Conservation (phyloP, 2,113 vertebrate species). For the Fregata magnificens region DNA sequence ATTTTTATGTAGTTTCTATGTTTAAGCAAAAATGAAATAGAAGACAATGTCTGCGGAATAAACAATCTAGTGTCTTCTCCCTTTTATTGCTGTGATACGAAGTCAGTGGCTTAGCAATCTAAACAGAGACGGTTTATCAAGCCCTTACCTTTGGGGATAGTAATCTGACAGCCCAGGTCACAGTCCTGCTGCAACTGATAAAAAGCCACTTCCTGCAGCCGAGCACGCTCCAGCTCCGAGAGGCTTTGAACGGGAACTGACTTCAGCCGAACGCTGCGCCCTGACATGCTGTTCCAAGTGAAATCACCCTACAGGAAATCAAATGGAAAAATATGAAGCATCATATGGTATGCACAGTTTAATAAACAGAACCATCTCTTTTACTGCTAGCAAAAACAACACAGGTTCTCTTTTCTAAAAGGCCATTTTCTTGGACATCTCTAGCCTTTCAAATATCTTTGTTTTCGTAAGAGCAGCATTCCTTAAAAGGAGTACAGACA, state of each 20-base stretch:
- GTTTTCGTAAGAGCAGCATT: background rate
- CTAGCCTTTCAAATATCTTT: background rate
- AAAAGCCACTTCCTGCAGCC: slow-evolving; percentile 95
- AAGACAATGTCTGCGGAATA: background rate
- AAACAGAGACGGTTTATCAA: background rate
- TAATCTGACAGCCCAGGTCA: slow-evolving; percentile 93
- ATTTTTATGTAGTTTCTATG: background rate
- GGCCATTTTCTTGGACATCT: background rate
- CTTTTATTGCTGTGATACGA: background rate
- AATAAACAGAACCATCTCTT: slow-evolving; percentile 8
- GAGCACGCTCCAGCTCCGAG: slow-evolving; percentile 91
- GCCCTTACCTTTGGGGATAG: slow-evolving; percentile 93
- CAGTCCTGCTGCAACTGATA: slow-evolving; percentile 89
- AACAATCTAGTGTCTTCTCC: background rate
- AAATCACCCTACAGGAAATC: slow-evolving; percentile 86
- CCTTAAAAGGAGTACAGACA: slow-evolving; percentile 20
- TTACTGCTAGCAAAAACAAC: background rate
- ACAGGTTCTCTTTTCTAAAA: background rate
- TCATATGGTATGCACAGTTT: slow-evolving; percentile 7
- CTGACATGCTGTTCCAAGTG: slow-evolving; percentile 94
- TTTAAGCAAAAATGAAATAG: background rate
- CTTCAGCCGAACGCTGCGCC: slow-evolving; percentile 86
- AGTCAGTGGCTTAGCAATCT: background rate
- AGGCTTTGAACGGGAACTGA: slow-evolving; percentile 93
- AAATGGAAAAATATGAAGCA: slow-evolving; percentile 60